phyloP scores from a whole-genome alignment of 1,140 invertebrate species.

The Ostrea edulis region DNA sequence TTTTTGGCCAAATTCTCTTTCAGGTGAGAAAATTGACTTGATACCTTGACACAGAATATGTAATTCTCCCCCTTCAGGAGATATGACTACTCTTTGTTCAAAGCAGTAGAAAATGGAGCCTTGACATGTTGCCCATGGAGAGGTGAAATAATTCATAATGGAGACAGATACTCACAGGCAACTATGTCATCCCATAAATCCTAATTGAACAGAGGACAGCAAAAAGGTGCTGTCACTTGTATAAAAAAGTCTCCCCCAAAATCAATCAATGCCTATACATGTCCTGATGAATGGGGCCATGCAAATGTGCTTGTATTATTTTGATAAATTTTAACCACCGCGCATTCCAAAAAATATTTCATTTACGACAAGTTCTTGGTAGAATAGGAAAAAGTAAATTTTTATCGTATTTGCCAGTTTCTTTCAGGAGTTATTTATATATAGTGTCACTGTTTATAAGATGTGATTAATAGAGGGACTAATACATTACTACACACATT shows the following conservation, averaged over 20 bases:
- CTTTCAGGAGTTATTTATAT: no score
- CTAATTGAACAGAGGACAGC: background rate
- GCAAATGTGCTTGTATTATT: background rate
- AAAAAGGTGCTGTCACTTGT: slow-evolving; percentile 13
- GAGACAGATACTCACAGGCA: background rate
- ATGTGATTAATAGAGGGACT: no score
- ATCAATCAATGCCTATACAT: slow-evolving; percentile 23
- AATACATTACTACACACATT: no score
- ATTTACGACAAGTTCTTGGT: no score
- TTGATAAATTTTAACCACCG: background rate
- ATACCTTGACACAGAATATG: background rate
- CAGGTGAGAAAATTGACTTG: background rate
- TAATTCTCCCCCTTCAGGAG: background rate
- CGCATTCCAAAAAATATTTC: no score
- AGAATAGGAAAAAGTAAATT: no score
- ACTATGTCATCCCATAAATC: slow-evolving; percentile 13
- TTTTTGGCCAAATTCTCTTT: background rate
- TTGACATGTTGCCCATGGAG: slow-evolving; percentile 27
- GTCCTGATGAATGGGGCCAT: background rate
- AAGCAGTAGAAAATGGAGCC: slow-evolving; percentile 8
- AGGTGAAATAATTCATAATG: background rate
- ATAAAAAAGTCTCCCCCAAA: background rate
- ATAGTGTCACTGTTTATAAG: no score
- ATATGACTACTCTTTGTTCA: background rate
- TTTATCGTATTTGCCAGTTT: no score